These are phyloP conservation scores for Corticium candelabrum DNA, from an alignment of 37 sponge, comb jelly and placozoan species.

Conservation along the genomic window DNA sequence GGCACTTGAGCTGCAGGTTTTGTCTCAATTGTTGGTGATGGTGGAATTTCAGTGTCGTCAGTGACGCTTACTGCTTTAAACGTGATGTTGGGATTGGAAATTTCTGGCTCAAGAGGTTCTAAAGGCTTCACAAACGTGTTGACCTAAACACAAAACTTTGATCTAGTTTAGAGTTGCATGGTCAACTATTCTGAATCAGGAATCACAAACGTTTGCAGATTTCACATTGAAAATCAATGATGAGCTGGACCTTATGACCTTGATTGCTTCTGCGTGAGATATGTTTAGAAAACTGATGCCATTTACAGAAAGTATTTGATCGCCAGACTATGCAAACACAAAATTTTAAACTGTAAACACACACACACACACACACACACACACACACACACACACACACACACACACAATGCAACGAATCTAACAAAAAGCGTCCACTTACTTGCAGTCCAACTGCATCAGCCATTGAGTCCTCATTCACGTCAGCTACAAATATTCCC, in stretches of 20 bases:
- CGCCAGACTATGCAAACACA: background rate
- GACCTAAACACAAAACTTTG: no score
- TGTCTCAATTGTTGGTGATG: no score
- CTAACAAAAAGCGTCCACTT: no score
- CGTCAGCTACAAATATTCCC: conserved; percentile 7
- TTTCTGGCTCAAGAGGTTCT: background rate
- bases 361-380: no score
- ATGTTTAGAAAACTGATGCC: background rate
- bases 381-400: no score
- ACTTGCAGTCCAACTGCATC: background rate
- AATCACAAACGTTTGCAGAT: background rate
- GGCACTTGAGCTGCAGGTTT: no score
- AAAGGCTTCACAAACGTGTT: background rate
- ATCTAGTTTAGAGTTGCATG: no score
- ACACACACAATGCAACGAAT: background rate
- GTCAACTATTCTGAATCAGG: no score
- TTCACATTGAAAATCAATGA: background rate
- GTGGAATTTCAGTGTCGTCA: no score
- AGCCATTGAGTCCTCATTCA: background rate
- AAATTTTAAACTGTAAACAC: no score
- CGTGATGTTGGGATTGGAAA: background rate
- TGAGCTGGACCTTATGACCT: background rate
- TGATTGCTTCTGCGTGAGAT: background rate
- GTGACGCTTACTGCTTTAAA: no score
- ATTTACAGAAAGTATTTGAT: conserved; percentile 1